A percentile compares a stretch with the other conserved stretches of the same genome.
These are phyloP conservation scores for Tautogolabrus adspersus DNA, from an alignment of 2,113 vertebrate genomes.

Conservation along the genomic window DNA sequence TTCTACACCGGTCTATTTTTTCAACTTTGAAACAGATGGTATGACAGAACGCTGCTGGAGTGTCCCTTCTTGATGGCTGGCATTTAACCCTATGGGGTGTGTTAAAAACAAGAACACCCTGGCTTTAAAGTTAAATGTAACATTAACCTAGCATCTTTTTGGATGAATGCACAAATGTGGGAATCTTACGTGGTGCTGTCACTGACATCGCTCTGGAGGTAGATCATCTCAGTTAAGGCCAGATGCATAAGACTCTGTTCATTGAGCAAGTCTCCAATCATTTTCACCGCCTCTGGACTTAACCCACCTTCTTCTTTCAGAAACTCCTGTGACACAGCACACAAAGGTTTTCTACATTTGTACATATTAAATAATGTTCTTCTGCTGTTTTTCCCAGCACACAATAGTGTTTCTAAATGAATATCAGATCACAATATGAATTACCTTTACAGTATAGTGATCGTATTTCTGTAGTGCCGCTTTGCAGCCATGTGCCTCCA, in stretches of 20 bases:
- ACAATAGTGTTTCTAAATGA: too few species aligned
- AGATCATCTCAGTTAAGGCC: conserved; percentile 74
- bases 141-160: rapidly evolving
- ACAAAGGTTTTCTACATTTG: background rate
- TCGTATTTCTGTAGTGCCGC: conserved; percentile 19
- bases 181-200: conserved; percentile 40
- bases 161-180: background rate
- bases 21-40: too few species aligned
- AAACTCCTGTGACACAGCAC: conserved; percentile 71
- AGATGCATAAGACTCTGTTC: conserved; percentile 74
- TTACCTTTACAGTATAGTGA: conserved; percentile 40
- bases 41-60: too few species aligned
- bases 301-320: conserved; percentile 63
- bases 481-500: conserved; percentile 8
- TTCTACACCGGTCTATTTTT: too few species aligned
- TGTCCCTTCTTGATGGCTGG: too few species aligned
- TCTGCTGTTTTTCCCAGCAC: too few species aligned
- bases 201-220: conserved; percentile 67
- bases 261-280: conserved; percentile 81
- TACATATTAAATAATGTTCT: too few species aligned
- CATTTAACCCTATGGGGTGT: too few species aligned
- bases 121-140: too few species aligned
- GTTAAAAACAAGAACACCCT: too few species aligned
- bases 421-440: too few species aligned
- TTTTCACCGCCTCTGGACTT: conserved; percentile 72